Evolutionary conservation across 2,888 invertebrate genomes (phyloP).

Genomic region (Pomacea canaliculata): DNA sequence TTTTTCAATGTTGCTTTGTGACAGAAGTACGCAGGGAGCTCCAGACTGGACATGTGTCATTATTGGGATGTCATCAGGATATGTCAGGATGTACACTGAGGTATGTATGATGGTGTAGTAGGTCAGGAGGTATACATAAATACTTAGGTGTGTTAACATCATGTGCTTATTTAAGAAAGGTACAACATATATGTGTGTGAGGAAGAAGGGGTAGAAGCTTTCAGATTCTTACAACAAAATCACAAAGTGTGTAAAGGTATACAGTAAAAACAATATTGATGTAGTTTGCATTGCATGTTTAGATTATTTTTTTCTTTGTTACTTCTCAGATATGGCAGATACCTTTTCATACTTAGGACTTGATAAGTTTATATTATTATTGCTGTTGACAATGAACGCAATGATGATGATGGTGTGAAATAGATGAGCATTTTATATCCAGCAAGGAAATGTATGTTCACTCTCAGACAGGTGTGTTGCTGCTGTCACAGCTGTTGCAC

Average conservation of each 20-base stretch:
- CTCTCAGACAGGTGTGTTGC: conserved; percentile 79
- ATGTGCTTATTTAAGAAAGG: conserved; percentile 77
- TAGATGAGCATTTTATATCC: background rate
- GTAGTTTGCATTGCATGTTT: too few relatives aligned
- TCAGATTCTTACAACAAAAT: conserved; percentile 71
- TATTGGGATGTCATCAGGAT: conserved; percentile 87
- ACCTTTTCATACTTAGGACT: too few relatives aligned
- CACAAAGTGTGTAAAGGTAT: conserved; percentile 89
- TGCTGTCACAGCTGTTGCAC: conserved; percentile 87
- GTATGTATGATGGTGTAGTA: conserved; percentile 38
- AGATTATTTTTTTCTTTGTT: too few relatives aligned
- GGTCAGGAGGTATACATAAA: conserved; percentile 87
- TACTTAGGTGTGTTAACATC: conserved; percentile 78
- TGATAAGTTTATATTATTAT: too few relatives aligned
- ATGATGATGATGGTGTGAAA: too few relatives aligned
- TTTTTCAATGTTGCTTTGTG: conserved; percentile 9
- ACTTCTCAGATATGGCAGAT: too few relatives aligned
- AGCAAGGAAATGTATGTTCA: conserved; percentile 9
- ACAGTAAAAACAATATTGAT: background rate
- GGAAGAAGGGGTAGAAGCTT: too few relatives aligned
- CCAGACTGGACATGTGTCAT: conserved; percentile 95
- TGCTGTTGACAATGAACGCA: too few relatives aligned
- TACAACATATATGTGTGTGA: conserved; percentile 73
- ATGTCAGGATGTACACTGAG: conserved; percentile 89
- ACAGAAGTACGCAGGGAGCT: conserved; percentile 74